These are phyloP conservation scores for Mustela nigripes DNA, from an alignment of 2,113 vertebrate genomes.

Conservation along the genomic window DNA sequence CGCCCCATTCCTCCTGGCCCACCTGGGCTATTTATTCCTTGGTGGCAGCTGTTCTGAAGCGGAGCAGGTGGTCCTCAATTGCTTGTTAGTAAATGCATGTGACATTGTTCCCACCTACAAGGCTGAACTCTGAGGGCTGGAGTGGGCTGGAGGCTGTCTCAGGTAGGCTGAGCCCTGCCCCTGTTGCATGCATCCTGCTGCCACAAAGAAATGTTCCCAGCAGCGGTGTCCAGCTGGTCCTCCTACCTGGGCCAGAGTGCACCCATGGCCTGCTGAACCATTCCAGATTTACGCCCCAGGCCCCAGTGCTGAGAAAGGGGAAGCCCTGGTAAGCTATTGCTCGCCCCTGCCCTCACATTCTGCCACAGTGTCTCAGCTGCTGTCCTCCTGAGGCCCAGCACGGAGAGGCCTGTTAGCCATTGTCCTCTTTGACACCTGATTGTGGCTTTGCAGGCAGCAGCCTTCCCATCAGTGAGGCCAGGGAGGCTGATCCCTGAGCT, in stretches of 20 bases:
- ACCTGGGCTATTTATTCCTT: not conserved
- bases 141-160: not conserved
- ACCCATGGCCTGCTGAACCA: not conserved
- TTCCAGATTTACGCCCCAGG: not conserved
- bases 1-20: not conserved
- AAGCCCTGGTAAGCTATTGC: not conserved
- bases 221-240: not conserved
- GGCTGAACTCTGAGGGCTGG: not conserved
- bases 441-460: not conserved
- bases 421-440: not conserved
- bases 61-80: not conserved
- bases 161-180: not conserved
- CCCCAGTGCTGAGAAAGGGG: not conserved
- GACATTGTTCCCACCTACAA: not conserved
- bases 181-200: not conserved
- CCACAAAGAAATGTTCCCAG: not conserved
- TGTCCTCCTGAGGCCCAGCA: not conserved
- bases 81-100: constrained; percentile 59
- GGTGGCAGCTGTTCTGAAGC: constrained; percentile 19
- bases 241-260: not conserved
- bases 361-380: not conserved
- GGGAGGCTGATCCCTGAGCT: not conserved
- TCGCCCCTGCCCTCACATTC: not conserved
- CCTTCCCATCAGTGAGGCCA: not conserved
- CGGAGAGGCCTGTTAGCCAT: not conserved